phyloP scores from a whole-genome alignment of 2,797 vertebrate genomes.

The Pogonophryne albipinna region DNA sequence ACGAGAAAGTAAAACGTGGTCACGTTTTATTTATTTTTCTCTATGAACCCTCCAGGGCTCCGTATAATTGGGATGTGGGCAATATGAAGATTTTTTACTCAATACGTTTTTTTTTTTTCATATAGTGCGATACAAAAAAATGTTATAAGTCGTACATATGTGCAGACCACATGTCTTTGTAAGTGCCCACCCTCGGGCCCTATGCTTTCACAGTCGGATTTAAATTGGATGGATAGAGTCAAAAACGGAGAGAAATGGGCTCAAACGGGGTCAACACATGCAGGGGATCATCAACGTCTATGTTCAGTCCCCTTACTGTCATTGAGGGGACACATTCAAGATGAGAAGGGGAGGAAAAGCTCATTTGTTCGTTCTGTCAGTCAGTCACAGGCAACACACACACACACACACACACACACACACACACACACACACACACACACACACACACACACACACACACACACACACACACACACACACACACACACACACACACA shows the following conservation, averaged over 20 bases:
- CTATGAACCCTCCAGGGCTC: no score
- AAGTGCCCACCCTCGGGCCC: not conserved
- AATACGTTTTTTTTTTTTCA: no score
- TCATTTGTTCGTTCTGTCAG: conserved; percentile 18
- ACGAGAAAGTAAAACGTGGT: no score
- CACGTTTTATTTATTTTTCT: no score
- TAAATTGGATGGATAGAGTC: conserved; percentile 12
- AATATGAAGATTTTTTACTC: no score
- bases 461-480: no score
- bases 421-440: no score
- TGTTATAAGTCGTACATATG: not conserved
- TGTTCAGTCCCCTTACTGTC: conserved; percentile 24
- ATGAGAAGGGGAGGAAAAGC: not conserved
- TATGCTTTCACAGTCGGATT: conserved; percentile 12
- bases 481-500: no score
- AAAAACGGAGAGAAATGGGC: not conserved
- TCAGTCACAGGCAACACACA: not conserved
- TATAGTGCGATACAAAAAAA: no score
- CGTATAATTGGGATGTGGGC: no score
- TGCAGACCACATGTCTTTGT: not conserved
- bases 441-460: no score
- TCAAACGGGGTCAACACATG: conserved; percentile 4
- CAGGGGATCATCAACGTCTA: conserved; percentile 33
- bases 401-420: no score
- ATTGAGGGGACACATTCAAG: conserved; percentile 7